Base-by-base conservation (phyloP, 1,140 invertebrate species). In the Drosophila melanogaster region DNA sequence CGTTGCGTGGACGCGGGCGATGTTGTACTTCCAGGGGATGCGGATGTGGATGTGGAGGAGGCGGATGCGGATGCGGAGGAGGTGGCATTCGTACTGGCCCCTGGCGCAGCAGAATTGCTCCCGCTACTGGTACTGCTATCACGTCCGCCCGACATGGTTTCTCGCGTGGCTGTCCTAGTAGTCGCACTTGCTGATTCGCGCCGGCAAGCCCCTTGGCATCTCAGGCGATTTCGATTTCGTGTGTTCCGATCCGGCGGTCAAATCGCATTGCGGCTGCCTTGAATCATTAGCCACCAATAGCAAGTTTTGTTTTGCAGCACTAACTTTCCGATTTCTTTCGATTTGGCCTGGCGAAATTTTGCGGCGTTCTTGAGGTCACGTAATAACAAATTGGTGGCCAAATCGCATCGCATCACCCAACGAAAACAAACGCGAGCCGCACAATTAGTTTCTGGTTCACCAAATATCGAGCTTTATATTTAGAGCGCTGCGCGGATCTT, bases 101-200 rank as follows among this genome's bases (percentile, higher is more conserved):
- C 49, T 33, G 47, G 61, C 14, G 60, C 65, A 44, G 49, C 69
- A 38, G 60, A 55, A 46, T 58, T 66, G 57, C 44, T 71, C 15
- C 79, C 61, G 33, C 64, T 70, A 55, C 70, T 87, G 47, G 66
- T 69, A 61, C 62, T 83, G 67, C 79, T 87, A 46, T 91, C 90
- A 64, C 90, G 90, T 60, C 90, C 90, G 30, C 90, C 90, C 49
- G 90, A 91, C 90, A 91, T 91, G 49, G 53, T 75, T 40, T 3
- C 7, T 40, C 43, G 14, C n/a, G 41, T 30, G 66, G 26, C 33
- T 49, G 38, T 57, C 26, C 43, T 57, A 58, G 37, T 75, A 59
- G 5, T 35, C 19, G 35, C 30, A 35, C 50, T 71, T 37, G 38
- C 15, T 62, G 26, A 10, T 69, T 55, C 44, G 49, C 54, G 64